phyloP scores from a whole-genome alignment of 2,797 vertebrate genomes.

The Micromesistius poutassou region DNA sequence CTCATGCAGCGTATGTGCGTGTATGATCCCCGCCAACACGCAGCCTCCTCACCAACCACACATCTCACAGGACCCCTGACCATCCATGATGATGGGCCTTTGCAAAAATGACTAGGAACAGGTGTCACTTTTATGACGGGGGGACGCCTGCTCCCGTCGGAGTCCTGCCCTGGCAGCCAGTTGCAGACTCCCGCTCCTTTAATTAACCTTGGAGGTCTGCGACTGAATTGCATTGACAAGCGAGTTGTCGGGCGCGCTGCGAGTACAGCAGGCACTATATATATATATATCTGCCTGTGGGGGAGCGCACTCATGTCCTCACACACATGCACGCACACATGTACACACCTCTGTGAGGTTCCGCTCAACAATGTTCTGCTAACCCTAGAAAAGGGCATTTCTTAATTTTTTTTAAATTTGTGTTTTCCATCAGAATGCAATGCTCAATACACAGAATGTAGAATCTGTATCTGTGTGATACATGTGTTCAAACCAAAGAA shows the following conservation, averaged over 20 bases:
- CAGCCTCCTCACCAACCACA: too few relatives aligned
- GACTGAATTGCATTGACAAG: slow-evolving; percentile 51
- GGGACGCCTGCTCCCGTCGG: slow-evolving; percentile 30
- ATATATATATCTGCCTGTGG: slow-evolving; percentile 33
- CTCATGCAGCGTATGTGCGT: slow-evolving; percentile 26
- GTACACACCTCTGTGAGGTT: not conserved
- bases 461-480: not conserved
- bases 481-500: not conserved
- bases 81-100: not conserved
- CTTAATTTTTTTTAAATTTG: too few relatives aligned
- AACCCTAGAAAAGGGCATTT: not conserved
- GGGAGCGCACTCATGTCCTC: slow-evolving; percentile 34
- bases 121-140: slow-evolving; percentile 72
- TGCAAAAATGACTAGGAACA: slow-evolving; percentile 60
- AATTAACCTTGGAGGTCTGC: slow-evolving; percentile 65
- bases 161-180: slow-evolving; percentile 28
- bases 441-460: not conserved
- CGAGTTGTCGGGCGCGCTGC: slow-evolving; percentile 31
- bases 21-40: too few relatives aligned
- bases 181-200: slow-evolving; percentile 55
- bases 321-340: slow-evolving; percentile 6
- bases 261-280: slow-evolving; percentile 45
- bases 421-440: too few relatives aligned
- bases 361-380: not conserved
- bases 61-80: not conserved